Conservation (phyloP, 2,113 vertebrate species). For the Ceyx melanurus region DNA sequence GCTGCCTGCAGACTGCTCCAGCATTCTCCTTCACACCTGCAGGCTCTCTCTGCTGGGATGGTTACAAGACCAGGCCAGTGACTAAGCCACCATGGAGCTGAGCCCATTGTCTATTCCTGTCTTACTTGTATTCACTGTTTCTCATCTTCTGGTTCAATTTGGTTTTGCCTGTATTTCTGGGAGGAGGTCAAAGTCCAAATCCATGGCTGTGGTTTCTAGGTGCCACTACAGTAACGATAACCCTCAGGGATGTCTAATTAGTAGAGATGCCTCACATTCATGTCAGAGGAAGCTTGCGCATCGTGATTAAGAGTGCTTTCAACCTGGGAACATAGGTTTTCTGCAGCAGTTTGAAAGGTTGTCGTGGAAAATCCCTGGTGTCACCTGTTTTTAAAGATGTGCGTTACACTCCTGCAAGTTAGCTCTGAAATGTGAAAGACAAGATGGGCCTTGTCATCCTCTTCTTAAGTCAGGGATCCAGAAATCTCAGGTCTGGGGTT, state of each 20-base stretch:
- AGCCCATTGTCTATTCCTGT: not conserved
- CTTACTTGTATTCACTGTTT: not conserved
- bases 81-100: not conserved
- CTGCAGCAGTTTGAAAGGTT: slow-evolving; percentile 26
- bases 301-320: not conserved
- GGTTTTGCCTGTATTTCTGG: not conserved
- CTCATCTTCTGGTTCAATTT: not conserved
- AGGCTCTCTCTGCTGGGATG: not conserved
- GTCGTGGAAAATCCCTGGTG: slow-evolving; percentile 9
- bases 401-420: not conserved
- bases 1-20: not conserved
- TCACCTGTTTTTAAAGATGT: not conserved
- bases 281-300: not conserved
- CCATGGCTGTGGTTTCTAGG: not conserved
- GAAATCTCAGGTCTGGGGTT: not conserved
- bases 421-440: not conserved
- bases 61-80: not conserved
- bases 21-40: not conserved
- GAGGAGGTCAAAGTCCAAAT: not conserved
- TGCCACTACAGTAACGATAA: not conserved
- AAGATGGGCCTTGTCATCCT: slow-evolving; percentile 12
- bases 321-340: not conserved
- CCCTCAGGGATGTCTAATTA: not conserved
- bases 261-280: not conserved
- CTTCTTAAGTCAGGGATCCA: not conserved